phyloP scores from a whole-genome alignment of 2,888 invertebrate genomes.

The Idaea dimidiata region DNA sequence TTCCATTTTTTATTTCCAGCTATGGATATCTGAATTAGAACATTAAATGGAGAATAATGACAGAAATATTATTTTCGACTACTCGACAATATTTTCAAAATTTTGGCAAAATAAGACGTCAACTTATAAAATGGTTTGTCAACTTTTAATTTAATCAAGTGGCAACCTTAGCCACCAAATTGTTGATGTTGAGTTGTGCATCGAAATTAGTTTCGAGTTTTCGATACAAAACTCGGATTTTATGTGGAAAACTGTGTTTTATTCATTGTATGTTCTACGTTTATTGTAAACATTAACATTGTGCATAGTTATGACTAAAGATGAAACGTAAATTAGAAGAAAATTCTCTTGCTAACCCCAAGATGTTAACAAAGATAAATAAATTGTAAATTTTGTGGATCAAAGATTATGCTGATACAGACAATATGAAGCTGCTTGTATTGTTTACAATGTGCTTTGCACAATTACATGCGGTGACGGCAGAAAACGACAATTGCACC shows the following conservation, averaged over 20 bases:
- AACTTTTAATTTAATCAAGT: not conserved
- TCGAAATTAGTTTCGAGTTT: not conserved
- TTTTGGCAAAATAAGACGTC: not conserved
- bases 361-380: slow-evolving; percentile 12
- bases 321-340: not conserved
- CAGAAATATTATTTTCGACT: too few relatives aligned
- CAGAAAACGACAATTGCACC: slow-evolving; percentile 65
- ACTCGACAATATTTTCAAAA: too few relatives aligned
- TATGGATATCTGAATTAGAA: too few relatives aligned
- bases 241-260: not conserved
- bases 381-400: slow-evolving; percentile 28
- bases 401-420: slow-evolving; percentile 58
- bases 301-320: not conserved
- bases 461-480: slow-evolving; percentile 30
- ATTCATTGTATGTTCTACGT: not conserved
- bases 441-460: slow-evolving; percentile 47
- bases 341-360: not conserved
- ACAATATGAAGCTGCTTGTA: slow-evolving; percentile 68
- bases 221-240: not conserved
- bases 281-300: not conserved
- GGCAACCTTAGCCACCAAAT: not conserved
- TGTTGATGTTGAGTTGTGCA: not conserved
- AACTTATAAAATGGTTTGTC: not conserved
- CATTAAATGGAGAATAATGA: too few relatives aligned
- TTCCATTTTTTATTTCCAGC: too few relatives aligned